These are phyloP conservation scores for Cybosia mesomella DNA, from an alignment of 2,888 invertebrate genomes.

Conservation along the genomic window DNA sequence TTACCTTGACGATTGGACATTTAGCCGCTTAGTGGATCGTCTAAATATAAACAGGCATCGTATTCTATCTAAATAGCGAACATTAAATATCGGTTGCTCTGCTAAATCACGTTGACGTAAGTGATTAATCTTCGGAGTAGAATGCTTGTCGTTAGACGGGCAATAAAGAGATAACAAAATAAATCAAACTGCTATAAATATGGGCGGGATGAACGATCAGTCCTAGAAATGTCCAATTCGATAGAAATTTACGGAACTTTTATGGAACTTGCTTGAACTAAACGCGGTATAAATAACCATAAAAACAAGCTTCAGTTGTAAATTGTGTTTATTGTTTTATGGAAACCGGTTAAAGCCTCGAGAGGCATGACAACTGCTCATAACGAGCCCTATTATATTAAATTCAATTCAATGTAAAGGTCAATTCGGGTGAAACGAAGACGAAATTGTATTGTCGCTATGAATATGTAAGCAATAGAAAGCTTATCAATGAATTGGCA, in stretches of 20 bases:
- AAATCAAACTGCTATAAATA: constrained; percentile 86
- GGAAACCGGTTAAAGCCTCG: constrained; percentile 57
- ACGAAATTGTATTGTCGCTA: constrained; percentile 30
- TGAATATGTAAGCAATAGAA: constrained; percentile 59
- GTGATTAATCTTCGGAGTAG: constrained; percentile 85
- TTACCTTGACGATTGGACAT: constrained; percentile 71
- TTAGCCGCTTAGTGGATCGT: constrained; percentile 72
- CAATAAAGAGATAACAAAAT: constrained; percentile 87
- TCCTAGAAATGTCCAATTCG: constrained; percentile 76
- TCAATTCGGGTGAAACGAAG: constrained; percentile 50
- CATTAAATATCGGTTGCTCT: constrained; percentile 85
- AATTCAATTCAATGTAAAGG: constrained; percentile 58
- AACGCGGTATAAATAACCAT: constrained; percentile 77
- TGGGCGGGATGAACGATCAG: constrained; percentile 81
- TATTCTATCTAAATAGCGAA: constrained; percentile 82
- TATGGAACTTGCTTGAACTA: constrained; percentile 75
- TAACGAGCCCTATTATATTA: constrained; percentile 62
- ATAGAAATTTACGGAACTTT: constrained; percentile 81
- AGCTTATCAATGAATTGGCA: constrained; percentile 62
- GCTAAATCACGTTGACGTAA: constrained; percentile 85
- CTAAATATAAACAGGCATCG: constrained; percentile 80
- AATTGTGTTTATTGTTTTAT: constrained; percentile 78
- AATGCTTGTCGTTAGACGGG: constrained; percentile 84
- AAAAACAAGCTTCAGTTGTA: constrained; percentile 75
- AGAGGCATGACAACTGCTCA: constrained; percentile 49